Percentiles rank a stretch among this genome's conserved stretches.
These are phyloP conservation scores for Ormyrus pomaceus DNA, from an alignment of 2,888 invertebrate species.

Conservation along the genomic window DNA sequence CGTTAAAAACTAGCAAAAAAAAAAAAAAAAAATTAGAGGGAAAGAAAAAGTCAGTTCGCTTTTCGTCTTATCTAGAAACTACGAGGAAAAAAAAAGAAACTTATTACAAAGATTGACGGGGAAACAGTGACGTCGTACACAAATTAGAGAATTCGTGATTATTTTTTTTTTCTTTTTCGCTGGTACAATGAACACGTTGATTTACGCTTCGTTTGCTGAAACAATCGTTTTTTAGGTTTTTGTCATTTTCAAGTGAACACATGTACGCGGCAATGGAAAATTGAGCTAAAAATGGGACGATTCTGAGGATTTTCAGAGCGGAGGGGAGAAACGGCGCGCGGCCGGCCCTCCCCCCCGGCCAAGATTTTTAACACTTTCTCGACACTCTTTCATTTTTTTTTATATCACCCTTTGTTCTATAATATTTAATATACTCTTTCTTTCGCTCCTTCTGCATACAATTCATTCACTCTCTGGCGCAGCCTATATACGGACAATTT, in stretches of 20 bases:
- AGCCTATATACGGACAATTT: conserved; percentile 32
- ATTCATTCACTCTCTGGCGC: neutral
- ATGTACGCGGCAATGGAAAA: conserved; percentile 5
- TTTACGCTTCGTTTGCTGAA: conserved; percentile 1
- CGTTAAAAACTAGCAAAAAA: conserved; percentile 13
- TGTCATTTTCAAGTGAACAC: conserved; percentile 8
- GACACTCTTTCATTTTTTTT: neutral
- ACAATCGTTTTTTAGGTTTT: conserved; percentile 13
- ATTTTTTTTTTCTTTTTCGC: neutral
- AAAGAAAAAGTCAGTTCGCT: conserved; percentile 28
- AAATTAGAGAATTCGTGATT: conserved; percentile 7
- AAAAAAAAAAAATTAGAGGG: conserved; percentile 4
- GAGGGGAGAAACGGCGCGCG: neutral
- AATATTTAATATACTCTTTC: neutral
- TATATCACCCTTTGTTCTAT: neutral
- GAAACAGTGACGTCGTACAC: conserved; percentile 8
- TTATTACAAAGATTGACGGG: conserved; percentile 26
- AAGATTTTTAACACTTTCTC: conserved; percentile 3
- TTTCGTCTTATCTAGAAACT: conserved; percentile 25
- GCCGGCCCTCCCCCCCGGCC: neutral
- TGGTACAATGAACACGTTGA: conserved; percentile 19
- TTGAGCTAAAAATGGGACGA: conserved; percentile 25
- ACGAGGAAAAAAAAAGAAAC: conserved; percentile 17
- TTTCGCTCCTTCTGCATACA: neutral
- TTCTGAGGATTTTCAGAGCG: neutral